Conservation (phyloP, 1,140 invertebrate species). For the Neodiprion virginianus region DNA sequence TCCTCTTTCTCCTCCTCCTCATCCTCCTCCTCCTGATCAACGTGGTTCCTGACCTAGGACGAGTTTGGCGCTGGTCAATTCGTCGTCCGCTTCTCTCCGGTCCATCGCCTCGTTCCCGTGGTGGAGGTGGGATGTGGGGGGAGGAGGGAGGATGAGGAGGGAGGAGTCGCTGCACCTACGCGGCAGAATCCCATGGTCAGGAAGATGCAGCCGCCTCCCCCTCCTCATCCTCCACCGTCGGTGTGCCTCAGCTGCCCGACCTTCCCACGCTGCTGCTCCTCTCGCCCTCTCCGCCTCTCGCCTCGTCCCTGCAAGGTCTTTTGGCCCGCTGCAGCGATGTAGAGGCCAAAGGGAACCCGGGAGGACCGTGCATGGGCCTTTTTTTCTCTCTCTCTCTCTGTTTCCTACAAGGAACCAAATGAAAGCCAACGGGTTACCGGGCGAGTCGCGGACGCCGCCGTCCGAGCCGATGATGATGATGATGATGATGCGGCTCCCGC, state of each 20-base stretch:
- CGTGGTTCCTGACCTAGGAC: no score
- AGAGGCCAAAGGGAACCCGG: background rate
- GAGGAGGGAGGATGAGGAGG: background rate
- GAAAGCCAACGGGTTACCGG: constrained; percentile 1
- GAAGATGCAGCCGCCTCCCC: constrained; percentile 15
- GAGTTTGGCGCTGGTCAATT: background rate
- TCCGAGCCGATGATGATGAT: background rate
- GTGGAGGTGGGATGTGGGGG: background rate
- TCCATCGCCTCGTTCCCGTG: background rate
- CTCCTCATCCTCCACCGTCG: constrained; percentile 9
- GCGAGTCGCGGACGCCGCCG: background rate
- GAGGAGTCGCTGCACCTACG: background rate
- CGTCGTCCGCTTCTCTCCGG: background rate
- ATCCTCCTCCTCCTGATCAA: no score
- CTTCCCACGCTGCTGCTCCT: constrained; percentile 57
- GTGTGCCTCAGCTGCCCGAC: constrained; percentile 55
- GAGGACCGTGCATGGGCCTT: background rate
- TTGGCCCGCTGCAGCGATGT: background rate
- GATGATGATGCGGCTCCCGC: background rate
- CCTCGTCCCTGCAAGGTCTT: background rate
- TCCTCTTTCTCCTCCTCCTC: constrained; percentile 11
- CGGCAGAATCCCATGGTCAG: constrained; percentile 9
- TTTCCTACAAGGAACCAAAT: background rate
- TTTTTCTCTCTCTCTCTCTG: no score
- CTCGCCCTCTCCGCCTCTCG: background rate